Conservation (phyloP, 2,113 vertebrate species). For the Ia io region DNA sequence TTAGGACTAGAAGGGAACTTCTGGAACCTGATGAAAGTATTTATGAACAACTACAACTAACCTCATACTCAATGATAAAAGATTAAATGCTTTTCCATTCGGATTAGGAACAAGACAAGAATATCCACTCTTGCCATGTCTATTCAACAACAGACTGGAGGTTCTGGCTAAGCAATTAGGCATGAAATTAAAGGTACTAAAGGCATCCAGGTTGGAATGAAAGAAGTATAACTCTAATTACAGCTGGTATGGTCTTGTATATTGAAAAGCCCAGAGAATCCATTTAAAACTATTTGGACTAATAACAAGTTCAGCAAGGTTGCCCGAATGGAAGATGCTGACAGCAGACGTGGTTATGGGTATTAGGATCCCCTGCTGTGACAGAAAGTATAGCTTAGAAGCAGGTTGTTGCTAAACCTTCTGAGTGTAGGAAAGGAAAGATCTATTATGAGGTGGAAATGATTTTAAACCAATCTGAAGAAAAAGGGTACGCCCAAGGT, state of each 20-base stretch:
- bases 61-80: neutral
- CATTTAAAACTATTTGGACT: neutral
- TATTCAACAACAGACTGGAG: neutral
- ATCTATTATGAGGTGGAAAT: neutral
- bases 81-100: neutral
- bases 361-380: neutral
- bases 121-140: neutral
- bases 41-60: neutral
- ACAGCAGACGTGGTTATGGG: neutral
- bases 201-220: neutral
- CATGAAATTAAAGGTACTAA: slow-evolving; percentile 1
- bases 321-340: neutral
- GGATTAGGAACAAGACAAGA: neutral
- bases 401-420: neutral
- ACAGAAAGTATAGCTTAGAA: neutral
- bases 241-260: neutral
- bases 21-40: neutral
- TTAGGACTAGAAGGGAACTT: neutral
- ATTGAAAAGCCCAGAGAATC: neutral
- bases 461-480: neutral
- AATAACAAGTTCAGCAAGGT: neutral
- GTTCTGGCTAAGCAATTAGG: neutral
- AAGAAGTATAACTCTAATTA: neutral
- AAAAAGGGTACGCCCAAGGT: neutral
- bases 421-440: neutral